Conservation (phyloP, 2,888 invertebrate genomes). For the Poecilus cupreus region DNA sequence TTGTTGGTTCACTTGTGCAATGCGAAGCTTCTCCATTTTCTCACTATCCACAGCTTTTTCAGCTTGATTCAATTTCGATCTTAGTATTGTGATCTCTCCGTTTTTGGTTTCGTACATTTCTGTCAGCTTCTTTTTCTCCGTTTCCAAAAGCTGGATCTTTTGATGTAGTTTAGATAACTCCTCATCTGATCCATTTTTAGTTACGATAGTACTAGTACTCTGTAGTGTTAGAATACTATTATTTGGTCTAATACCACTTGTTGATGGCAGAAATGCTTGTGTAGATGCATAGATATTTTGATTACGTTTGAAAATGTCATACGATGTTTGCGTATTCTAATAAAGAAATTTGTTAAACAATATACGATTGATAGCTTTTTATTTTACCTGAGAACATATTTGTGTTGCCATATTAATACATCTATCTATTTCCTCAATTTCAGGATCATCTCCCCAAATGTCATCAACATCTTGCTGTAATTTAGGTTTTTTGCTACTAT, state of each 20-base stretch:
- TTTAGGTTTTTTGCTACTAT: slow-evolving; percentile 65
- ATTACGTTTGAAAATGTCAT: slow-evolving; percentile 42
- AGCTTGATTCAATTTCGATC: slow-evolving; percentile 28
- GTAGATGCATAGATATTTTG: slow-evolving; percentile 40
- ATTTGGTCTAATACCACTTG: slow-evolving; percentile 1
- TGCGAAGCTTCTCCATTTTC: slow-evolving; percentile 46
- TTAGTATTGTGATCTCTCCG: slow-evolving; percentile 52
- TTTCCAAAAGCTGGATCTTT: slow-evolving; percentile 69
- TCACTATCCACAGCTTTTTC: slow-evolving; percentile 38
- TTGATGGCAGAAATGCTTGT: slow-evolving; percentile 39
- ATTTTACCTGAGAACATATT: slow-evolving; percentile 64
- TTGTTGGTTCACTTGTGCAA: slow-evolving; percentile 69
- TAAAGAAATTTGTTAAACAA: neutral
- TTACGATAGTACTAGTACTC: neutral
- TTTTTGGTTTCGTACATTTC: slow-evolving; percentile 30
- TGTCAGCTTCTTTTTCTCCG: slow-evolving; percentile 69
- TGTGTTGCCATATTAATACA: slow-evolving; percentile 68
- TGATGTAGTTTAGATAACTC: slow-evolving; percentile 16
- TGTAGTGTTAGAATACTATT: neutral
- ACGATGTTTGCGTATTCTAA: slow-evolving; percentile 28
- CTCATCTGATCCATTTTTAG: neutral
- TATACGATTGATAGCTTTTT: too few species aligned
- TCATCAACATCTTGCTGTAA: slow-evolving; percentile 65
- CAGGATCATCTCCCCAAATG: slow-evolving; percentile 68
- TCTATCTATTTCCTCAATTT: slow-evolving; percentile 67